Base-by-base conservation (phyloP, 2,797 vertebrate genomes). In the Dallia pectoralis region DNA sequence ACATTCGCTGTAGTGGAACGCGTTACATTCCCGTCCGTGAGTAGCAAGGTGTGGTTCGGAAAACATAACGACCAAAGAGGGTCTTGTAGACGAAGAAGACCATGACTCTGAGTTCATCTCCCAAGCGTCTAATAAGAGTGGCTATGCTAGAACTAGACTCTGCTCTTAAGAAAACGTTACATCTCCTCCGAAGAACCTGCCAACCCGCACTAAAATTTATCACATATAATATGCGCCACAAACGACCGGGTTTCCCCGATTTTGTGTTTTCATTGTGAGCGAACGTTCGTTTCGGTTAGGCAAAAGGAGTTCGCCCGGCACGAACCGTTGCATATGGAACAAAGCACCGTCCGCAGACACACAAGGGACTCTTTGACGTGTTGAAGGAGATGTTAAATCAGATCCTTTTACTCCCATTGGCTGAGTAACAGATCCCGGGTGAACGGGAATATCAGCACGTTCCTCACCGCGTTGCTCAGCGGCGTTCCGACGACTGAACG, bases 401-500 rank as follows among this genome's bases (percentile, higher is more conserved):
- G 63, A 78, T 79, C 63, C 49, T 0, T 12, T 67, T 61, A 29
- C 70, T 73, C 53, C 49, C 62, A 47, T 27, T 67, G 76, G 15
- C 69, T 56, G 67, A 74, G 74, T 74, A 74, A 76, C 66, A 33
- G 32, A 7, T 18, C 67, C 33, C 14, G 36, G 36, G n/a, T 76
- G 77, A 71, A 79, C 67, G 84, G 74, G 69, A 59, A 71, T 62
- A 81, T 85, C 74, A 47, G 69, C 11, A 67, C 29, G 69, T 16
- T 71, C 66, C 78, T 77, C 77, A 67, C 70, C 19, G 70, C 69
- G 69, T 87, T 79, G 74, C 77, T 78, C 74, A 70, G 68, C 51
- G 70, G 74, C 9, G 11, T 44, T 44, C 51, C 70, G 74, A 82
- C 65, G 72, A 83, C 49, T 65, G 75, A 76, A 73, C 64, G 27